A percentile compares a stretch with the other conserved stretches of the same genome.
These are phyloP conservation scores for Orientallactaga bullata DNA, from an alignment of 2,113 vertebrate species.

Conservation along the genomic window DNA sequence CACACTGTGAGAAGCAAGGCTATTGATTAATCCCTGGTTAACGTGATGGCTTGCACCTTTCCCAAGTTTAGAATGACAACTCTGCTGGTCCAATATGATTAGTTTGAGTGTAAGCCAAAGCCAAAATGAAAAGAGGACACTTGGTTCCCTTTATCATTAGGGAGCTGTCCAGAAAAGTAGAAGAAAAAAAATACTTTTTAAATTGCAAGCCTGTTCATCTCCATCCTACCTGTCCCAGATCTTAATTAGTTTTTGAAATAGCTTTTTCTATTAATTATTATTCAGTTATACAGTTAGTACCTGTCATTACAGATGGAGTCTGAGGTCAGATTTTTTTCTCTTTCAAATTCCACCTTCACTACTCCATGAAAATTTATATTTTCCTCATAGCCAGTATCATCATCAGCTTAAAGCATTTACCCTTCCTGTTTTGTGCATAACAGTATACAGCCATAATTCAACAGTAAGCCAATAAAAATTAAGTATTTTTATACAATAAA, in stretches of 20 bases:
- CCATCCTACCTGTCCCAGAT: not conserved
- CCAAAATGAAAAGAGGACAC: not conserved
- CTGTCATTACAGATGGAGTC: constrained; percentile 12
- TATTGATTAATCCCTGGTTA: constrained; percentile 39
- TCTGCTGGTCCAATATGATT: constrained; percentile 48
- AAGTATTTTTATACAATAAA: not conserved
- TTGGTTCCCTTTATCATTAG: not conserved
- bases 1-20: not conserved
- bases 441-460: not conserved
- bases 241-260: constrained; percentile 48
- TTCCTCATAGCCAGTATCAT: not conserved
- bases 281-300: constrained; percentile 20
- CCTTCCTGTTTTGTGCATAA: not conserved
- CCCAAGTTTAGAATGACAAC: constrained; percentile 12
- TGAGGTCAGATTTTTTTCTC: not conserved
- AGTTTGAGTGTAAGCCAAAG: constrained; percentile 32
- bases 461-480: not conserved
- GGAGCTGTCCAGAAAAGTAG: not conserved
- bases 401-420: not conserved
- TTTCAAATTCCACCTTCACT: not conserved
- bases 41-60: not conserved
- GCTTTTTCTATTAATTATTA: constrained; percentile 44
- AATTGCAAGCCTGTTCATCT: not conserved
- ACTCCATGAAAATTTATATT: not conserved
- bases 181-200: not conserved